phyloP scores from a whole-genome alignment of 2,797 vertebrate species.

The Scomberomorus guttatus region DNA sequence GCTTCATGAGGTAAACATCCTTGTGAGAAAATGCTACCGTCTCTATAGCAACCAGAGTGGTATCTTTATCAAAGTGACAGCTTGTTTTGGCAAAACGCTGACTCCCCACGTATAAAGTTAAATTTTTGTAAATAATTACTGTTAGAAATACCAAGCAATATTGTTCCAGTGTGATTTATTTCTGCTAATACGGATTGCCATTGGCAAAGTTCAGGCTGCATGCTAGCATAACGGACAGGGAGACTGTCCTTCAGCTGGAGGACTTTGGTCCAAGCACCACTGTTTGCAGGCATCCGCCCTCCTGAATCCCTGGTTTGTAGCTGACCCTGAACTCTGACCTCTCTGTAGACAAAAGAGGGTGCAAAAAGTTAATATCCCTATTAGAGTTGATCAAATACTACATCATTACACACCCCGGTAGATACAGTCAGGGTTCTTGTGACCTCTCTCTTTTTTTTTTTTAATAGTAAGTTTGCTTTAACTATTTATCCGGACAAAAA shows the following conservation, averaged over 20 bases:
- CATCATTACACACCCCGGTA: not conserved
- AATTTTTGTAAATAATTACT: constrained; percentile 38
- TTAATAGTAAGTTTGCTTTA: constrained; percentile 47
- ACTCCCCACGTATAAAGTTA: constrained; percentile 55
- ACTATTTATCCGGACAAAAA: constrained; percentile 42
- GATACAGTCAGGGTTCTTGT: constrained; percentile 21
- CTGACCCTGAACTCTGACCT: constrained; percentile 38
- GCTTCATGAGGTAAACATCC: constrained; percentile 81
- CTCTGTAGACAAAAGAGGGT: not conserved
- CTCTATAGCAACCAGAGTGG: constrained; percentile 68
- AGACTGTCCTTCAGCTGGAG: constrained; percentile 10
- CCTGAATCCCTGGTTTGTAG: constrained; percentile 10
- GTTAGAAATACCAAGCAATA: not conserved
- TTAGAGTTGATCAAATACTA: constrained; percentile 18
- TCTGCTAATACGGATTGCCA: not conserved
- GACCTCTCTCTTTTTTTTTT: not conserved
- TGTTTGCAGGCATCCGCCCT: constrained; percentile 1
- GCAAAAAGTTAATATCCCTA: not conserved
- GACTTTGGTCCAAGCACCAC: not conserved
- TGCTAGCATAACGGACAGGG: not conserved
- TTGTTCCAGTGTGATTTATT: not conserved
- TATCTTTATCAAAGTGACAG: constrained; percentile 77
- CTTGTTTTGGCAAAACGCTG: constrained; percentile 74
- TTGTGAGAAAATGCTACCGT: constrained; percentile 68
- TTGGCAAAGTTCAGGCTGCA: constrained; percentile 19